Conservation (phyloP, 2,113 vertebrate species). For the Cnemophilus loriae region DNA sequence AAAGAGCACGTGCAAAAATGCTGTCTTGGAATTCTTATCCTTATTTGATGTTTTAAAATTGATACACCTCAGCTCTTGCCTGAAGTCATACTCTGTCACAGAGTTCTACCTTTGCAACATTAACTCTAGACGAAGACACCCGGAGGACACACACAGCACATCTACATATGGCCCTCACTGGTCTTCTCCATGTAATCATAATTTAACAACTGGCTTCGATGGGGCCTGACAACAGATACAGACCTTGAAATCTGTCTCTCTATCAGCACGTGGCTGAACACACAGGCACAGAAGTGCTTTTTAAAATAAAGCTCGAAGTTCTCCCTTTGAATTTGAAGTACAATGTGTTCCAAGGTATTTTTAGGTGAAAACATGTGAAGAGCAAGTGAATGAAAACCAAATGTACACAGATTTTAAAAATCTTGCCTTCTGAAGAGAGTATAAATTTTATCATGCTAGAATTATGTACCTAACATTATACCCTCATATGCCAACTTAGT, state of each 20-base stretch:
- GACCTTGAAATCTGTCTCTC: neutral
- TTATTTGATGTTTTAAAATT: neutral
- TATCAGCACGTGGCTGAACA: neutral
- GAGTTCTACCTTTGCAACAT: neutral
- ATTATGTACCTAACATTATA: neutral
- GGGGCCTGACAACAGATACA: neutral
- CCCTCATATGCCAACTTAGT: neutral
- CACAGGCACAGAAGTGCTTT: neutral
- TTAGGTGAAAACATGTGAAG: neutral
- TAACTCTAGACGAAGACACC: rapidly evolving
- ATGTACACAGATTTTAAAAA: neutral
- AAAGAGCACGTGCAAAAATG: neutral
- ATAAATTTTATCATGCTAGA: neutral
- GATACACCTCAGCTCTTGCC: neutral
- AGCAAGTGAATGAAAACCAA: neutral
- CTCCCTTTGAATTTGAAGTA: neutral
- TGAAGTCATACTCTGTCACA: neutral
- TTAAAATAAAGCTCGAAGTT: neutral
- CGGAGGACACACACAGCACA: neutral
- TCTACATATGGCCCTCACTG: neutral
- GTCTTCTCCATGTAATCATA: neutral
- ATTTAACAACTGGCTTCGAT: neutral
- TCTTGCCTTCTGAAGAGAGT: neutral
- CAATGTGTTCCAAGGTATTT: neutral
- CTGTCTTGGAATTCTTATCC: neutral